These are phyloP conservation scores for Bedellia somnulentella DNA, from an alignment of 2,888 invertebrate genomes.

Conservation along the genomic window DNA sequence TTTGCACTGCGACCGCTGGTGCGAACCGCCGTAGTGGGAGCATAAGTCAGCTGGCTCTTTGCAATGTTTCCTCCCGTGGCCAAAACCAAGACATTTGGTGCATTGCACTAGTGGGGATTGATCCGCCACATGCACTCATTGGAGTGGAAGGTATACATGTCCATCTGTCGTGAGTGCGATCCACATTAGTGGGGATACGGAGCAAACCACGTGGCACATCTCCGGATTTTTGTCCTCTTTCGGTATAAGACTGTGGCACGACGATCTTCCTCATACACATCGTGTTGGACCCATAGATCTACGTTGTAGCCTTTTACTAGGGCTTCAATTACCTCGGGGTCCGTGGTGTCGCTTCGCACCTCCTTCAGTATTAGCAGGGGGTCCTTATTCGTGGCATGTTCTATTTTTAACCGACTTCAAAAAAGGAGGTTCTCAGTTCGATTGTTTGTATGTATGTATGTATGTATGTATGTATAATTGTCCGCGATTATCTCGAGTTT, in stretches of 20 bases:
- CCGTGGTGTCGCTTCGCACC: conserved; percentile 5
- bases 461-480: too few relatives aligned
- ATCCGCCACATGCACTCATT: too few relatives aligned
- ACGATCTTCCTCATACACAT: neutral
- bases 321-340: conserved; percentile 3
- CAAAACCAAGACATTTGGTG: conserved; percentile 3
- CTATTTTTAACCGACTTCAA: too few relatives aligned
- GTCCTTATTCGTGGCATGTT: conserved; percentile 9
- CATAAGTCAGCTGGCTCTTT: neutral
- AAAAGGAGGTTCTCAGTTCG: too few relatives aligned
- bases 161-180: too few relatives aligned
- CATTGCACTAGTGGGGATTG: too few relatives aligned
- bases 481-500: too few relatives aligned
- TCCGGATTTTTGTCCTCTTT: conserved; percentile 4
- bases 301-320: conserved; percentile 1
- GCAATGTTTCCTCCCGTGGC: conserved; percentile 3
- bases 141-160: too few relatives aligned
- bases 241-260: neutral
- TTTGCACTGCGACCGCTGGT: conserved; percentile 1
- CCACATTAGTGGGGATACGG: too few relatives aligned
- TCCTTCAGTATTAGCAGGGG: conserved; percentile 8
- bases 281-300: neutral
- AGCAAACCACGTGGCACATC: conserved; percentile 2
- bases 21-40: too few relatives aligned
- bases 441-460: too few relatives aligned